Conservation (phyloP, 1,140 invertebrate species). For the Rhysida immarginata region DNA sequence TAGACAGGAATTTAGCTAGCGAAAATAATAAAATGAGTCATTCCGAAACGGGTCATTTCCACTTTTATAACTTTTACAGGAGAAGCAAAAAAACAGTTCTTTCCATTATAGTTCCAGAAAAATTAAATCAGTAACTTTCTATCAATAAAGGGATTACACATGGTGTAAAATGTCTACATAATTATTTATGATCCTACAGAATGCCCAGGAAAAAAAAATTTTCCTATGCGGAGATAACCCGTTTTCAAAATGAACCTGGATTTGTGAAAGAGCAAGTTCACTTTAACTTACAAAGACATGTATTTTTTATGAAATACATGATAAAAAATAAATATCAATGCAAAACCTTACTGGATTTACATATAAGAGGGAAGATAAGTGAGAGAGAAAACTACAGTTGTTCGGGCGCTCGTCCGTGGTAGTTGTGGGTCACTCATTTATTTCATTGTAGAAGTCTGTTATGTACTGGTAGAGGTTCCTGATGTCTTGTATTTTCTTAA, state of each 20-base stretch:
- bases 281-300: background rate
- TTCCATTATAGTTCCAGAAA: background rate
- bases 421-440: background rate
- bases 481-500: background rate
- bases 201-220: background rate
- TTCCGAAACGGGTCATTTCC: background rate
- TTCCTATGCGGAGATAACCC: background rate
- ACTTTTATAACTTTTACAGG: background rate
- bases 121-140: background rate
- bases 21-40: background rate
- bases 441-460: background rate
- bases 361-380: background rate
- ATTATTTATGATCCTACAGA: background rate
- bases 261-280: background rate
- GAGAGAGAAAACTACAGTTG: background rate
- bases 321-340: background rate
- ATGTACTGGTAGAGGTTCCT: background rate
- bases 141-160: background rate
- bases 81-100: background rate
- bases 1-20: no score
- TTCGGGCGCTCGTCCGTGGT: background rate
- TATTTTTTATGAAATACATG: background rate
- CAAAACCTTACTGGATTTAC: background rate
- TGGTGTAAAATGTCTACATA: background rate
- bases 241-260: background rate